Evolutionary conservation across 2,113 vertebrate genomes (phyloP).

Genomic region (Coptodon rendalli): DNA sequence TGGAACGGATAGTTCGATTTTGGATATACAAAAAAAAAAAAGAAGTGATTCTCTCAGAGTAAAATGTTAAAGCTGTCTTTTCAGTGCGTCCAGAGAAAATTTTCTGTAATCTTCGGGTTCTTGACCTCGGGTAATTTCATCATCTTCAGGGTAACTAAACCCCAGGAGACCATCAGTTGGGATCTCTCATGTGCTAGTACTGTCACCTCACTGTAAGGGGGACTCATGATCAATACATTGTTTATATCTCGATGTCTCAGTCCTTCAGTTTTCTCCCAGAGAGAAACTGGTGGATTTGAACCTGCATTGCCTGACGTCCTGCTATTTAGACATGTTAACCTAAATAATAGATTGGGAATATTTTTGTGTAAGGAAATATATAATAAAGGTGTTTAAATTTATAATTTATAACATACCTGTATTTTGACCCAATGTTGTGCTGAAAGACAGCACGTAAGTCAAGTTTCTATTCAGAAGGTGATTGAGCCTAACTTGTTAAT

Average conservation of each 20-base stretch:
- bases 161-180: not conserved
- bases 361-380: not conserved
- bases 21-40: not conserved
- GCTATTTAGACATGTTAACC: not conserved
- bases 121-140: not conserved
- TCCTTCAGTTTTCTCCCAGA: not conserved
- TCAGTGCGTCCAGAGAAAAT: not conserved
- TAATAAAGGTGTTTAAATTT: not conserved
- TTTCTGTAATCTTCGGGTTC: not conserved
- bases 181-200: not conserved
- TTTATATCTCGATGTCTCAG: conserved; percentile 2
- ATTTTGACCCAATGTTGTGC: not conserved
- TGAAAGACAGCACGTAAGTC: not conserved
- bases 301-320: not conserved
- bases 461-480: not conserved
- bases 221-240: conserved; percentile 11
- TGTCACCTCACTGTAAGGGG: not conserved
- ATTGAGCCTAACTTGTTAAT: not conserved
- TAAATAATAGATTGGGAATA: not conserved
- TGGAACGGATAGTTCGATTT: not conserved
- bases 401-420: not conserved
- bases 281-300: not conserved
- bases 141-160: not conserved
- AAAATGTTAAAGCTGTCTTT: not conserved
- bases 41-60: not conserved